Percentiles rank a stretch among this genome's conserved stretches.
Conservation (phyloP, 2,113 vertebrate species). For the Paraplagusia blochii region DNA sequence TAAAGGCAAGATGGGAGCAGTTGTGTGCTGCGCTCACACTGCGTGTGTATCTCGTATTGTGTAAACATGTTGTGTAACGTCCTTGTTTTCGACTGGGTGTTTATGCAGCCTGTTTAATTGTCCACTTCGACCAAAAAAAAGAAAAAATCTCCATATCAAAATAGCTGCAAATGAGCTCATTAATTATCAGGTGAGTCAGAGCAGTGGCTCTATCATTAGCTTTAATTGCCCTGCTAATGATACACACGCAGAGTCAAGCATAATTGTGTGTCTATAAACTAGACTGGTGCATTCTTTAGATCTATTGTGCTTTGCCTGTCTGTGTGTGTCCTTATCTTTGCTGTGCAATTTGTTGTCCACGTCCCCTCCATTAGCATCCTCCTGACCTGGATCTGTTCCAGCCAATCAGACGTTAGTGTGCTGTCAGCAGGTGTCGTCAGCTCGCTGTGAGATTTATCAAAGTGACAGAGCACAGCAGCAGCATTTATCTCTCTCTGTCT, state of each 20-base stretch:
- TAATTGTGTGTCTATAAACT: slow-evolving; percentile 10
- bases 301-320: slow-evolving; percentile 30
- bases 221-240: slow-evolving; percentile 56
- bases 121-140: slow-evolving; percentile 4
- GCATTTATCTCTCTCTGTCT: slow-evolving; percentile 65
- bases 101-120: slow-evolving; percentile 11
- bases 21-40: not conserved
- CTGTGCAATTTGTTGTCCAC: slow-evolving; percentile 62
- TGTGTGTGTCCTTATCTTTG: slow-evolving; percentile 12
- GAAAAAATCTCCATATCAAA: slow-evolving; percentile 29
- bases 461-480: slow-evolving; percentile 69
- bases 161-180: slow-evolving; percentile 39
- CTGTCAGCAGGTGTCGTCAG: slow-evolving; percentile 74
- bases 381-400: slow-evolving; percentile 68
- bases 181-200: slow-evolving; percentile 42
- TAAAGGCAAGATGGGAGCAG: not conserved
- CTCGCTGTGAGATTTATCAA: slow-evolving; percentile 71
- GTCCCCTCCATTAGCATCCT: slow-evolving; percentile 69
- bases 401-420: slow-evolving; percentile 66
- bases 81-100: too few relatives aligned
- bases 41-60: not conserved
- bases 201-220: slow-evolving; percentile 35
- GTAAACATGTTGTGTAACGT: too few relatives aligned
- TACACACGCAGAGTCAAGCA: slow-evolving; percentile 43
- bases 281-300: slow-evolving; percentile 12